Conservation (phyloP, 2,113 vertebrate genomes). For the Centropristis striata region DNA sequence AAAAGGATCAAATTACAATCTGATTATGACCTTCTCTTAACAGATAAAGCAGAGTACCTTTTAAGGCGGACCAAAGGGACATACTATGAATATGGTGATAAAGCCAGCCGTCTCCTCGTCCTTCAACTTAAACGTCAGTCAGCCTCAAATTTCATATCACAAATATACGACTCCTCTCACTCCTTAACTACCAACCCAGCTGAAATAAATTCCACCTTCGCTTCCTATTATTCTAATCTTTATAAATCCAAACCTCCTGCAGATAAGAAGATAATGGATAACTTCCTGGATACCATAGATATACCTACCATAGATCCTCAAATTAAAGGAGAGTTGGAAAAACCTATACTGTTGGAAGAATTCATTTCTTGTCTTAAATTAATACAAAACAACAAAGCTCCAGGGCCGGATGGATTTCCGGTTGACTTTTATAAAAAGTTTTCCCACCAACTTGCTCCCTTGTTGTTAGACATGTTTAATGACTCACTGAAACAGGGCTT, state of each 20-base stretch:
- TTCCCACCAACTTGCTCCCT: neutral
- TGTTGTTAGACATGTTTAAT: neutral
- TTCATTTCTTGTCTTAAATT: too few relatives aligned
- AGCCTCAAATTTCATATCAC: neutral
- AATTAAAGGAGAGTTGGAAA: neutral
- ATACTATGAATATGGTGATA: slow-evolving; percentile 5
- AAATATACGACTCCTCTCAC: neutral
- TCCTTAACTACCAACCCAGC: neutral
- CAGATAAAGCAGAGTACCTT: neutral
- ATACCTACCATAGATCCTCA: neutral
- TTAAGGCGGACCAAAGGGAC: neutral
- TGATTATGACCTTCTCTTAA: too few relatives aligned
- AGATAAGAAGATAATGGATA: neutral
- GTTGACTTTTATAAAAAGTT: neutral
- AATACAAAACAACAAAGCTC: too few relatives aligned
- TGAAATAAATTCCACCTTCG: neutral
- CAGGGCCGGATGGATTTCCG: too few relatives aligned
- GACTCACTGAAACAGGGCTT: neutral
- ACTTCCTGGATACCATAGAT: neutral
- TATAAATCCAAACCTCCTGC: neutral
- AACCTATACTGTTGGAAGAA: neutral
- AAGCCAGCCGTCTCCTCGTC: neutral
- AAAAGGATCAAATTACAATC: too few relatives aligned
- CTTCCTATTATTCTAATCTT: neutral
- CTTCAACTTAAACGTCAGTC: neutral